Base-by-base conservation (phyloP, 2,888 invertebrate genomes). In the Eristalis pertinax region DNA sequence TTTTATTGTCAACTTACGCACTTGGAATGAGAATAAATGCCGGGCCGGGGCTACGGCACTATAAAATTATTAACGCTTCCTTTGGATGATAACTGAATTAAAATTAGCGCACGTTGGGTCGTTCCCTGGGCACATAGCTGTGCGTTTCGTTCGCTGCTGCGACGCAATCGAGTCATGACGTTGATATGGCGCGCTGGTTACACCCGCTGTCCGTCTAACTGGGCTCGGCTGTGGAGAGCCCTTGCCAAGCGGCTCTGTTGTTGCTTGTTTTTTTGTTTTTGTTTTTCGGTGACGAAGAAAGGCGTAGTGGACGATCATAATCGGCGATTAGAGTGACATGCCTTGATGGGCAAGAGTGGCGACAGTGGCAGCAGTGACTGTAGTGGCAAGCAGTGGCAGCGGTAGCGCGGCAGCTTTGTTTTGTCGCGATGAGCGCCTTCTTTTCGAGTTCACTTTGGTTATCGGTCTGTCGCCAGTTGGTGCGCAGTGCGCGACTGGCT, bases 31-130 rank as follows among this genome's bases (percentile, higher is more conserved):
- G 50, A 73, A 75, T 60, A 38, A 35, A 19, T 15, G 19, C 15
- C 32, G 32, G 22, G 22, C 56, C 69, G 11, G 38, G 29, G 38
- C 35, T 32, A 26, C 5, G 24, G 15, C 60, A 43, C 63, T 26
- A 70, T 79, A 79, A 88, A 88, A 84, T 77, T 77, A 84, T 84
- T 77, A 84, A 81, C 84, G 84, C 74, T 88, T 88, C 84, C 88
- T 81, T 84, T 67, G 80, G 77, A 88, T 84, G 88, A 84, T 84
- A 84, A 84, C 84, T 88, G 88, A 88, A 88, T 88, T 81, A 88
- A 81, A 88, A 88, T 88, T 84, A 88, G 80, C 84, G 84, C 83
- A 70, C 73, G 63, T 78, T 72, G 35, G 22, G 64, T 68, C n/a
- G 64, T 69, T 65, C 32, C 69, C 41, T 63, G 41, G n/a, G 26